Conservation (phyloP, 1,140 invertebrate species). For the Pinna nobilis region DNA sequence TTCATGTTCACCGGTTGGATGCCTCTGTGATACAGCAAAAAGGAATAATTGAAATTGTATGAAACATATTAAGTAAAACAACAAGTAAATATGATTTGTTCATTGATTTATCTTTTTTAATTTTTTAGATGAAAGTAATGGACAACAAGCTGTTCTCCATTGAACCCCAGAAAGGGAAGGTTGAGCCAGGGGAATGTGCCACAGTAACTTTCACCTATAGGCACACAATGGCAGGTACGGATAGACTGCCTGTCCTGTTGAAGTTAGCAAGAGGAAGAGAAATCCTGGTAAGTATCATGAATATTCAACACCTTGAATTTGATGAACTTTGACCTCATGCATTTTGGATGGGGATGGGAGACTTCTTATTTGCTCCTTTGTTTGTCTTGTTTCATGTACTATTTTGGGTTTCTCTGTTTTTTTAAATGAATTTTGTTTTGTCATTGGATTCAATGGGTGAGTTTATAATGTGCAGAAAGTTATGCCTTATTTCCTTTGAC, state of each 20-base stretch:
- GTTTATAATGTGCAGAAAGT: no score
- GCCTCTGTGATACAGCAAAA: neutral
- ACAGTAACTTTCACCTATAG: conserved; percentile 71
- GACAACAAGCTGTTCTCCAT: conserved; percentile 74
- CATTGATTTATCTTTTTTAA: neutral
- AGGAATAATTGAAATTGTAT: no score
- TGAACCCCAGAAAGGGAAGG: conserved; percentile 68
- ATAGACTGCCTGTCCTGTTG: conserved; percentile 72
- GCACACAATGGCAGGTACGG: conserved; percentile 72
- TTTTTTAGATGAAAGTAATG: conserved; percentile 74
- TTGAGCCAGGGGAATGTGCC: conserved; percentile 67
- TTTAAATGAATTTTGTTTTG: conserved; percentile 72
- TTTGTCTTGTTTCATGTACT: neutral
- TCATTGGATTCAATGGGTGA: conserved; percentile 73
- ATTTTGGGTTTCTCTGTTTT: neutral
- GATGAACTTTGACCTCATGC: no score
- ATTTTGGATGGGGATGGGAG: no score
- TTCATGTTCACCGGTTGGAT: neutral
- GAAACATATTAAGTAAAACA: no score
- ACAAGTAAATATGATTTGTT: no score
- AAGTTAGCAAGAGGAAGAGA: conserved; percentile 72
- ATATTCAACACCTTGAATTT: neutral
- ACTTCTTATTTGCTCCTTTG: neutral
- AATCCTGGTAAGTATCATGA: conserved; percentile 66
- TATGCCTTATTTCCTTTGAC: no score